phyloP scores from a whole-genome alignment of 1,140 invertebrate species.

The Steinernema feltiae region DNA sequence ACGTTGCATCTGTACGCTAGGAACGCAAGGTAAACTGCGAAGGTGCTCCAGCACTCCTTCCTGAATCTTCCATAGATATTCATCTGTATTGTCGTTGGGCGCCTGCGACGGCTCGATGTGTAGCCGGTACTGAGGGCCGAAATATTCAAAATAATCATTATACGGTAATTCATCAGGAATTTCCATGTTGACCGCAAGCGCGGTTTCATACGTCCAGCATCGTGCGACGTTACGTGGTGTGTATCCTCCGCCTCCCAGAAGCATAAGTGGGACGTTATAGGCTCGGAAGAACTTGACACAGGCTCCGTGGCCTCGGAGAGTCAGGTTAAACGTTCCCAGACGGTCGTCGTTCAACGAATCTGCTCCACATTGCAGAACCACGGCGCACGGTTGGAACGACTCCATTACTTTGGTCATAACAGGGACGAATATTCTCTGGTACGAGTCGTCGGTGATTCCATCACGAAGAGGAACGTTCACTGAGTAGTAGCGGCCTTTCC shows the following conservation, averaged over 20 bases:
- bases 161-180: constrained; percentile 96
- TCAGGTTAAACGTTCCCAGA: constrained; percentile 98
- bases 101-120: constrained; percentile 98
- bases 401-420: constrained; percentile 97
- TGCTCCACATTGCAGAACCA: constrained; percentile 94
- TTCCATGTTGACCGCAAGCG: constrained; percentile 85
- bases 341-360: constrained; percentile 94
- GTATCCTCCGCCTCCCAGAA: constrained; percentile 93
- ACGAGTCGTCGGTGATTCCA: constrained; percentile 63
- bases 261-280: constrained; percentile 85
- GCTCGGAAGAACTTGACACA: constrained; percentile 96
- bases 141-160: constrained; percentile 99
- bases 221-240: constrained; percentile 95
- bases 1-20: constrained; percentile 90
- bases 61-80: constrained; percentile 74
- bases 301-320: constrained; percentile 87
- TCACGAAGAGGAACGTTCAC: constrained; percentile 64
- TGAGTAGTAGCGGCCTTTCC: constrained; percentile 63
- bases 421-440: constrained; percentile 83
- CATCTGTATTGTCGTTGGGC: constrained; percentile 94
- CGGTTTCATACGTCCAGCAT: constrained; percentile 98
- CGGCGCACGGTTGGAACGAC: constrained; percentile 89
- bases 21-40: constrained; percentile 91
- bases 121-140: constrained; percentile 94
- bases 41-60: constrained; percentile 90